Evolutionary conservation across 2,113 vertebrate species (phyloP).

Genomic region (Trinectes maculatus): DNA sequence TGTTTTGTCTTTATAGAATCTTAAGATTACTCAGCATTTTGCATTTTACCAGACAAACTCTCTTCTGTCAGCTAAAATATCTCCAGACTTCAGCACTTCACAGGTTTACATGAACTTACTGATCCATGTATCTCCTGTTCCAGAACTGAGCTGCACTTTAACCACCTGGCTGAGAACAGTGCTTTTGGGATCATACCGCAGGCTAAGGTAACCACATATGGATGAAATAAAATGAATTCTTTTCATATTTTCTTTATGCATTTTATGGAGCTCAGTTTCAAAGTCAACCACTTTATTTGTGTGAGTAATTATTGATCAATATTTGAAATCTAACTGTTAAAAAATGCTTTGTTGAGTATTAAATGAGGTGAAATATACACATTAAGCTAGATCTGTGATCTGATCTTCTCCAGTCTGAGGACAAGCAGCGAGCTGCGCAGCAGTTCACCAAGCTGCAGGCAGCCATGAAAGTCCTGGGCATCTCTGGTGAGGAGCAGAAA

Average conservation of each 20-base stretch:
- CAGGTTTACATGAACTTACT: background rate
- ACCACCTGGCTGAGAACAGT: constrained; percentile 93
- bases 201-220: constrained; percentile 84
- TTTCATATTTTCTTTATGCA: background rate
- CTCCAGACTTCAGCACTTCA: background rate
- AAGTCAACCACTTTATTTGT: background rate
- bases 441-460: constrained; percentile 96
- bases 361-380: too few species aligned
- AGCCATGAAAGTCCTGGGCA: constrained; percentile 95
- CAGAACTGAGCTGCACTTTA: constrained; percentile 97
- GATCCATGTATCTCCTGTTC: background rate
- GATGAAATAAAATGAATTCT: background rate
- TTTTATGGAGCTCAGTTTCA: background rate
- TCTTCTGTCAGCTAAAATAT: background rate
- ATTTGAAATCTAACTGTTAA: too few species aligned
- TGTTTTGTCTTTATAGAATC: background rate
- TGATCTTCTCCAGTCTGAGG: constrained; percentile 83
- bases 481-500: constrained; percentile 92
- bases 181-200: constrained; percentile 89
- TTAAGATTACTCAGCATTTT: background rate
- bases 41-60: too few species aligned
- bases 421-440: constrained; percentile 93
- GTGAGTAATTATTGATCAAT: too few species aligned
- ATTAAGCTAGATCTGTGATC: background rate
- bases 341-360: too few species aligned